phyloP scores from a whole-genome alignment of 1,140 invertebrate genomes.

The Drosophila sechellia region DNA sequence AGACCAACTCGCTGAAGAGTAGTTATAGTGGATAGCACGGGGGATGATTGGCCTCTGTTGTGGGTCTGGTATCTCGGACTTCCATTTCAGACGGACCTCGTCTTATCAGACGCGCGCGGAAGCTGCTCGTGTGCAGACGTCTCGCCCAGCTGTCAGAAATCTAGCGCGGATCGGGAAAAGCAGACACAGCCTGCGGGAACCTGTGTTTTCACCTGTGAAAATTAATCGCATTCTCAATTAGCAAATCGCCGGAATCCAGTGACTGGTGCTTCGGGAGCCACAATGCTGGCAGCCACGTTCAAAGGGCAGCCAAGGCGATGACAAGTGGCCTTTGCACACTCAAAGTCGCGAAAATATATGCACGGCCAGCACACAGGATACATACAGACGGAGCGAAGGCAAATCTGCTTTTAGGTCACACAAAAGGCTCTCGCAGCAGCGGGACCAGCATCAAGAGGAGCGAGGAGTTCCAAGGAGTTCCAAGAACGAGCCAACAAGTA shows the following conservation, averaged over 20 bases:
- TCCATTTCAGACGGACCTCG: constrained; percentile 22
- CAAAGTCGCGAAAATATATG: constrained; percentile 36
- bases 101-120: constrained; percentile 80
- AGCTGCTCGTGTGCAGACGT: constrained; percentile 70
- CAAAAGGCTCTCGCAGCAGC: constrained; percentile 45
- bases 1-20: constrained; percentile 3
- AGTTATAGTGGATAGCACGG: constrained; percentile 9
- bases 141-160: constrained; percentile 23
- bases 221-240: constrained; percentile 32
- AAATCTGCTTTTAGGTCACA: constrained; percentile 52
- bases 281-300: constrained; percentile 6
- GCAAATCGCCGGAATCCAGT: neutral
- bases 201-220: constrained; percentile 32
- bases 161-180: neutral
- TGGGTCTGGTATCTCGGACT: constrained; percentile 9
- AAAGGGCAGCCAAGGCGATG: constrained; percentile 9
- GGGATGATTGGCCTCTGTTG: constrained; percentile 40
- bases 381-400: constrained; percentile 48
- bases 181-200: constrained; percentile 18
- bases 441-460: constrained; percentile 16
- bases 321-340: constrained; percentile 10
- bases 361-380: constrained; percentile 51
- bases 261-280: constrained; percentile 5
- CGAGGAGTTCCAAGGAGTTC: constrained; percentile 9
- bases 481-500: constrained; percentile 35